Evolutionary conservation across 2,797 vertebrate genomes (phyloP).

Genomic region (Schizopygopsis malacanthus): DNA sequence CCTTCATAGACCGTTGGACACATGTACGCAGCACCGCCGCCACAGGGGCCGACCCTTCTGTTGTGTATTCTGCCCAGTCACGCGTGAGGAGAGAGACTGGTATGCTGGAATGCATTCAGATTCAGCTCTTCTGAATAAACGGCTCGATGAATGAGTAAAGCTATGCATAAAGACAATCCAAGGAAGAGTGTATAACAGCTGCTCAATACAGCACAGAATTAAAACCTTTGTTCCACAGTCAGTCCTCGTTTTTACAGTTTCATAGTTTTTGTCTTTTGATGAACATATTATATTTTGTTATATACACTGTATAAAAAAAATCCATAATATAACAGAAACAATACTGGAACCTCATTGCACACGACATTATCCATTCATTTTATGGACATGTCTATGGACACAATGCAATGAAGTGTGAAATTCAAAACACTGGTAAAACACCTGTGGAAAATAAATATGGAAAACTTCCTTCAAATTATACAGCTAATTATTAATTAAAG

Average conservation of each 20-base stretch:
- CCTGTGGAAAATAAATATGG: no score
- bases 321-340: no score
- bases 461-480: no score
- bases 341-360: no score
- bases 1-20: not conserved
- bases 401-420: no score
- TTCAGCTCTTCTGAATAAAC: conserved; percentile 52
- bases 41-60: conserved; percentile 16
- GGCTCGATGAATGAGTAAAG: conserved; percentile 37
- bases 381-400: no score
- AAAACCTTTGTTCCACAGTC: not conserved
- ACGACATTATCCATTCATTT: no score
- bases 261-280: not conserved
- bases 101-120: conserved; percentile 51
- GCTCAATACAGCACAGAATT: not conserved
- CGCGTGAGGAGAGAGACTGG: conserved; percentile 30
- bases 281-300: no score
- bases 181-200: not conserved
- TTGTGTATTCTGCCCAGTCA: conserved; percentile 45
- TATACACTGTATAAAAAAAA: not conserved
- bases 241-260: not conserved
- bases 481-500: no score
- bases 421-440: no score
- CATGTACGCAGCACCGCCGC: not conserved
- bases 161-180: conserved; percentile 34